These are phyloP conservation scores for Anniella stebbinsi DNA, from an alignment of 2,797 vertebrate species.

Conservation along the genomic window DNA sequence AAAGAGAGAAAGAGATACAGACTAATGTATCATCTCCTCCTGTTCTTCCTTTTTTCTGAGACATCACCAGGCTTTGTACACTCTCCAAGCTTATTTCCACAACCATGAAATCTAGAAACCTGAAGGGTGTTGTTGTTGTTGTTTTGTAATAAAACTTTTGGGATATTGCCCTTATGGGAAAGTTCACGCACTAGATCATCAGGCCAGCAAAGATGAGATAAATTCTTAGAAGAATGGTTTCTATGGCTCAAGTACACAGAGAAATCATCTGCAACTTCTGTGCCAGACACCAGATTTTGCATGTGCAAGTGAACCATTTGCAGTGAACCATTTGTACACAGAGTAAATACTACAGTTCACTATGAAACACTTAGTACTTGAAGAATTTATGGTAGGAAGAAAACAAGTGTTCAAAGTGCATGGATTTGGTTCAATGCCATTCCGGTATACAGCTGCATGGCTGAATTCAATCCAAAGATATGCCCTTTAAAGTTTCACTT, in stretches of 20 bases:
- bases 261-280: not conserved
- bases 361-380: not conserved
- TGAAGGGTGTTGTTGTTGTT: not conserved
- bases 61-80: not conserved
- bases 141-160: not conserved
- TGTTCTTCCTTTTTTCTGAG: too few relatives aligned
- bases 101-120: not conserved
- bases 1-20: not conserved
- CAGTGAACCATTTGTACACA: not conserved
- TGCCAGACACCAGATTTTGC: not conserved
- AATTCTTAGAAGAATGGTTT: not conserved
- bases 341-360: not conserved
- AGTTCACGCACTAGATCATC: not conserved
- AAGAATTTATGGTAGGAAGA: constrained; percentile 11
- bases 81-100: not conserved
- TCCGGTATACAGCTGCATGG: constrained; percentile 18
- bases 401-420: constrained; percentile 8
- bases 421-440: not conserved
- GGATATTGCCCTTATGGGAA: not conserved
- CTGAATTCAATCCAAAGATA: constrained; percentile 37
- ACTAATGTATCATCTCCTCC: not conserved
- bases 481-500: constrained; percentile 33
- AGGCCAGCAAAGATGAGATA: not conserved
- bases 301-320: not conserved
- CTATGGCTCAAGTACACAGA: not conserved